Evolutionary conservation across 2,888 invertebrate species (phyloP).

Genomic region (Sinopyrophorus schimmeli): DNA sequence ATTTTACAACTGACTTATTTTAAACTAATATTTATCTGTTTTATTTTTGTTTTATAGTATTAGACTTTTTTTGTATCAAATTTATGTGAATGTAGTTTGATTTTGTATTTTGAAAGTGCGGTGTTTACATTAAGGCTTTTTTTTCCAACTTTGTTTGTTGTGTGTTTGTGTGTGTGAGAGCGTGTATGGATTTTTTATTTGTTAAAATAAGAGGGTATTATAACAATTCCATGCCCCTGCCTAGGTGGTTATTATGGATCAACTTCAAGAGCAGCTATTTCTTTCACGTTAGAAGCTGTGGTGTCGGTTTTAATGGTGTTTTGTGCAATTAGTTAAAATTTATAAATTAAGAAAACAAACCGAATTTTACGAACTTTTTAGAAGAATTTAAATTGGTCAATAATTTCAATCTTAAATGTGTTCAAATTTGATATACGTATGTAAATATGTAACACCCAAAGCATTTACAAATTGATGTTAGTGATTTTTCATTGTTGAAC

Average conservation of each 20-base stretch:
- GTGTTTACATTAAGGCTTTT: slow-evolving; percentile 6
- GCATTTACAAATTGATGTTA: slow-evolving; percentile 24
- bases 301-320: slow-evolving; percentile 48
- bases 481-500: slow-evolving; percentile 17
- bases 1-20: no score
- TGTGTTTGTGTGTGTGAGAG: slow-evolving; percentile 19
- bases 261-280: slow-evolving; percentile 48
- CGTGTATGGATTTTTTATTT: slow-evolving; percentile 14
- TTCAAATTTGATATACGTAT: slow-evolving; percentile 34
- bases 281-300: slow-evolving; percentile 50
- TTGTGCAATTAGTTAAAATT: slow-evolving; percentile 39
- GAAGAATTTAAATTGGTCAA: slow-evolving; percentile 31
- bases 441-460: slow-evolving; percentile 29
- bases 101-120: slow-evolving; percentile 9
- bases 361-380: slow-evolving; percentile 20
- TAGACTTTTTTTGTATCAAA: slow-evolving; percentile 3
- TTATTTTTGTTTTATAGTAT: slow-evolving; percentile 13
- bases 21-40: slow-evolving; percentile 16
- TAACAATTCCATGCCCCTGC: slow-evolving; percentile 41
- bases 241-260: slow-evolving; percentile 49
- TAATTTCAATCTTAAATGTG: slow-evolving; percentile 34
- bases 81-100: slow-evolving; percentile 1
- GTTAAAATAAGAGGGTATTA: no score
- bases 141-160: slow-evolving; percentile 24
- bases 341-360: slow-evolving; percentile 12